Evolutionary conservation across 1,140 invertebrate species (phyloP), one percentile per base, ranked within the genome.

Genomic region (Cyclina sinensis): DNA sequence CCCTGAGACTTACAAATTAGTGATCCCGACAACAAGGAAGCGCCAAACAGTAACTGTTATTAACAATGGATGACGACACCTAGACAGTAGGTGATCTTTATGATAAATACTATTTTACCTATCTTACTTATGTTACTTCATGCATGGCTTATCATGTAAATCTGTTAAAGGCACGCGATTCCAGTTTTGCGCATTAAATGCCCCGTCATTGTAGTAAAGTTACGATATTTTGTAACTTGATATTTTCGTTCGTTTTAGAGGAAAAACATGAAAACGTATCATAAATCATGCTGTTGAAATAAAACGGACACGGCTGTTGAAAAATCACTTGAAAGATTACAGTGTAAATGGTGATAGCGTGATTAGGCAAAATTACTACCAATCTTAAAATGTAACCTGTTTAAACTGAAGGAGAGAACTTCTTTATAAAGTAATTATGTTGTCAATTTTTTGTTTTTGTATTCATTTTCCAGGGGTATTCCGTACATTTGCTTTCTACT

Each of bases 41-140:
- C 57, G 57, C 24, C 57, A 62, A 62, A 62, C 18, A 5, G 27
- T 18, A n/a, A n/a, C 57, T 62, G 57, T 62, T 62, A 27, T n/a
- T n/a, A n/a, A n/a, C 9, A 27, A 27, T n/a, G n/a, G 27, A 18
- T n/a, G 24, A 62, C 57, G 57, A 62, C 57, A 62, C 57, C 27
- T 62, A 27, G 57, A 27, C 57, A n/a, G n/a, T 18, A 62, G n/a
- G n/a, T 62, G 57, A 62, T 62, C 57, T 62, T 62, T 62, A 62
- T 5, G 57, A 62, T 62, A 62, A 27, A 27, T 27, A 5, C n/a
- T 24, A 27, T 4, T 62, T 62, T 62, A 62, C 57, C 57, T 62
- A 62, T 27, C 57, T 54, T 54, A 18, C 21, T 4, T 18, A n/a
- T 54, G 51, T 54, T 18, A 18, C 7, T 62, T 0, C n/a, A 62